Conservation (phyloP, 1,140 invertebrate species). For the Anoplophora glabripennis region DNA sequence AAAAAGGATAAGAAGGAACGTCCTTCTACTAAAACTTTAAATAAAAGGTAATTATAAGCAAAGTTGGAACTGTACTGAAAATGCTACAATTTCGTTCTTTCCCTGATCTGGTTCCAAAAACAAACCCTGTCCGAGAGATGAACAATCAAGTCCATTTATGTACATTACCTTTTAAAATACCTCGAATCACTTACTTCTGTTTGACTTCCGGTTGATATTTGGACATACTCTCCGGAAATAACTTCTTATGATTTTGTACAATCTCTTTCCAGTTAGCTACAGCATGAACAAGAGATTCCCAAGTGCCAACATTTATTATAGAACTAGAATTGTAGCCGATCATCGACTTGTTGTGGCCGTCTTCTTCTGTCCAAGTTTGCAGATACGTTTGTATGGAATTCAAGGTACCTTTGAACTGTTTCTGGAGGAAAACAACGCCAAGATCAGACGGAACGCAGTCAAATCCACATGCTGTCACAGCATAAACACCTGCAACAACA, state of each 20-base stretch:
- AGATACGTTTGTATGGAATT: constrained; percentile 78
- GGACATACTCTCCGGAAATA: constrained; percentile 66
- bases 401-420: constrained; percentile 71
- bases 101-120: no score
- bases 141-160: no score
- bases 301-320: constrained; percentile 72
- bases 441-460: constrained; percentile 86
- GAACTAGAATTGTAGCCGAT: constrained; percentile 35
- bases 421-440: constrained; percentile 70
- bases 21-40: no score
- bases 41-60: no score
- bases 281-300: constrained; percentile 76
- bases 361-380: constrained; percentile 42
- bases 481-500: constrained; percentile 57
- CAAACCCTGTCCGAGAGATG: no score
- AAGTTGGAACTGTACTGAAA: no score
- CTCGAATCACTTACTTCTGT: constrained; percentile 25
- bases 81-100: no score
- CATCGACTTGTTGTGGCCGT: background rate
- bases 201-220: constrained; percentile 61
- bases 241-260: constrained; percentile 57
- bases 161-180: constrained; percentile 60
- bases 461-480: constrained; percentile 88
- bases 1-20: no score
- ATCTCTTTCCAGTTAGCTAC: constrained; percentile 64